These are phyloP conservation scores for Acyrthosiphon pisum DNA, from an alignment of 1,140 invertebrate genomes.

Conservation along the genomic window DNA sequence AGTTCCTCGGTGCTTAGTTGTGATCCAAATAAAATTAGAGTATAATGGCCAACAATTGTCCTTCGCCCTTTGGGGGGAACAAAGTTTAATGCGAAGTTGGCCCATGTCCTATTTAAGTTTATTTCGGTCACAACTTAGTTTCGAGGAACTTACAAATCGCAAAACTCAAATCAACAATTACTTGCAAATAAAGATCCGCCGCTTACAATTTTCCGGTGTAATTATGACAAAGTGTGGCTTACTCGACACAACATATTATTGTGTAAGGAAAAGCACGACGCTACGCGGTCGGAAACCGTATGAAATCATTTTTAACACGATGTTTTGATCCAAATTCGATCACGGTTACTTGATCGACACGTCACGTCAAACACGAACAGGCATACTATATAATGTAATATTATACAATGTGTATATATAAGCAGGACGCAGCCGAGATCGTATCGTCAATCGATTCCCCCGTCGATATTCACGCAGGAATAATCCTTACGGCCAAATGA, in stretches of 20 bases:
- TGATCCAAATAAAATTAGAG: neutral
- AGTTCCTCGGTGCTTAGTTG: no score
- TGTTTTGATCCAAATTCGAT: conserved; percentile 40
- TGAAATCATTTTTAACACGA: neutral
- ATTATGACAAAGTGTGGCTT: no score
- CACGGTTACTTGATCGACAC: neutral
- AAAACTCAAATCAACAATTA: no score
- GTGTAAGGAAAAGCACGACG: neutral
- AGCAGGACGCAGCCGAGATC: neutral
- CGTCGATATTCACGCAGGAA: conserved; percentile 30
- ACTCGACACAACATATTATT: neutral
- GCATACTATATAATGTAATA: no score
- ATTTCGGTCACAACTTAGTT: no score
- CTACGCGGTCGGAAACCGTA: neutral
- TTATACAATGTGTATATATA: no score
- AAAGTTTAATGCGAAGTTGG: neutral
- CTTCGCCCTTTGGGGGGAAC: no score
- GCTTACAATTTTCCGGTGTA: no score
- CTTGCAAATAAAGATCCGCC: no score
- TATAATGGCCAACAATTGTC: neutral
- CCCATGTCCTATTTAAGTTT: no score
- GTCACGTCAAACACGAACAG: neutral
- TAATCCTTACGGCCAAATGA: neutral
- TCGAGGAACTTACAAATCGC: no score
- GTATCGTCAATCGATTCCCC: conserved; percentile 1